Evolutionary conservation across 2,888 invertebrate genomes (phyloP).

Genomic region (Idaea straminata): DNA sequence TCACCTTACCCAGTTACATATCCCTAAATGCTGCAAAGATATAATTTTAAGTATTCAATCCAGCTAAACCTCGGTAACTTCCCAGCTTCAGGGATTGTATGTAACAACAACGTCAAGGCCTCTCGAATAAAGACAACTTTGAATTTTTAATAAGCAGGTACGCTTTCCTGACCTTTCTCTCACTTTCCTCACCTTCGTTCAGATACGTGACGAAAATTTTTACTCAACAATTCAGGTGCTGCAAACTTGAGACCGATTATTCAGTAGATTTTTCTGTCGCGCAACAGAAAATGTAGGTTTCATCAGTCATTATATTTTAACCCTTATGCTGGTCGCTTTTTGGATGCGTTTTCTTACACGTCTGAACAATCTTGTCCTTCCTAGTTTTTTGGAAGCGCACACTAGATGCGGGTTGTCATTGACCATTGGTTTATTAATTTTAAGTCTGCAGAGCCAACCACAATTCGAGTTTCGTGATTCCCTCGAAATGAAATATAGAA

Average conservation of each 20-base stretch:
- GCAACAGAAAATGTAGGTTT: too few relatives aligned
- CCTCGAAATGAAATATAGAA: conserved; percentile 1
- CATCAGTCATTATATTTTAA: too few relatives aligned
- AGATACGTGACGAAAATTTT: background rate
- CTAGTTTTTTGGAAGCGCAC: too few relatives aligned
- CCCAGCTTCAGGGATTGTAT: background rate
- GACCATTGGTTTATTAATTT: background rate
- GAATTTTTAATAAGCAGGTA: background rate
- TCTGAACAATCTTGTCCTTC: too few relatives aligned
- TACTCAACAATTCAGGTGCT: background rate
- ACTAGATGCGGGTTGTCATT: background rate
- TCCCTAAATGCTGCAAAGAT: background rate
- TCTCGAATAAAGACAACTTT: background rate
- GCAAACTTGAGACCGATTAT: background rate
- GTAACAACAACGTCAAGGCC: background rate
- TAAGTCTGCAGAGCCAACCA: background rate
- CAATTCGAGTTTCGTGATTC: background rate
- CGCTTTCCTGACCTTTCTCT: background rate
- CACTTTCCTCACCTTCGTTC: background rate
- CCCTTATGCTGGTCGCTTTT: too few relatives aligned
- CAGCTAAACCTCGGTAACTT: background rate
- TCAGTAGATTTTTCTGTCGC: background rate
- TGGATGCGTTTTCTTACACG: too few relatives aligned
- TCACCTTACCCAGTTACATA: too few relatives aligned
- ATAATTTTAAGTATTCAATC: background rate